These are phyloP conservation scores for Pecten maximus DNA, from an alignment of 2,888 invertebrate species.

Conservation along the genomic window DNA sequence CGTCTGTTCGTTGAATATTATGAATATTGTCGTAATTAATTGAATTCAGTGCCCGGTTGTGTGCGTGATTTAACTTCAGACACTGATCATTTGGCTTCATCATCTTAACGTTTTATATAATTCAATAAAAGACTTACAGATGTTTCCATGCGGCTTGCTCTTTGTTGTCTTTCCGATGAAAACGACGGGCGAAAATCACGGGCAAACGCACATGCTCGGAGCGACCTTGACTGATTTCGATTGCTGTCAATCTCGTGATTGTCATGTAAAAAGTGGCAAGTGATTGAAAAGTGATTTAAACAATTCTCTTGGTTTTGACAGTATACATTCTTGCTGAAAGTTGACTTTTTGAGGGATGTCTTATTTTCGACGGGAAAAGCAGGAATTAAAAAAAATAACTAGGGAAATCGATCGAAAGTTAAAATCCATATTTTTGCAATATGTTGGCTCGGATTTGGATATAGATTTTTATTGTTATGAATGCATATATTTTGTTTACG, in stretches of 20 bases:
- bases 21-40: background rate
- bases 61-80: background rate
- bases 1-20: slow-evolving; percentile 8
- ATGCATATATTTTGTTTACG: no score
- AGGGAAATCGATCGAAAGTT: no score
- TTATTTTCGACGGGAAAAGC: no score
- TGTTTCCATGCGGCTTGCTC: background rate
- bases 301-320: no score
- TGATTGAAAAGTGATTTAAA: no score
- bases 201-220: slow-evolving; percentile 18
- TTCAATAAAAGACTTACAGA: background rate
- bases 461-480: no score
- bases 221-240: slow-evolving; percentile 14
- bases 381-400: no score
- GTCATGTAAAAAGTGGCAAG: no score
- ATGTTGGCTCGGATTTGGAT: no score
- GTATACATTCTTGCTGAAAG: no score
- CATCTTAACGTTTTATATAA: background rate
- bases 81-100: slow-evolving; percentile 7
- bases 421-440: no score
- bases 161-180: background rate
- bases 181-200: slow-evolving; percentile 32
- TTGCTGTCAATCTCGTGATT: slow-evolving; percentile 22
- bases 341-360: no score
- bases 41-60: background rate